phyloP scores from a whole-genome alignment of 1,140 invertebrate genomes.

The Macrostomum lignano region DNA sequence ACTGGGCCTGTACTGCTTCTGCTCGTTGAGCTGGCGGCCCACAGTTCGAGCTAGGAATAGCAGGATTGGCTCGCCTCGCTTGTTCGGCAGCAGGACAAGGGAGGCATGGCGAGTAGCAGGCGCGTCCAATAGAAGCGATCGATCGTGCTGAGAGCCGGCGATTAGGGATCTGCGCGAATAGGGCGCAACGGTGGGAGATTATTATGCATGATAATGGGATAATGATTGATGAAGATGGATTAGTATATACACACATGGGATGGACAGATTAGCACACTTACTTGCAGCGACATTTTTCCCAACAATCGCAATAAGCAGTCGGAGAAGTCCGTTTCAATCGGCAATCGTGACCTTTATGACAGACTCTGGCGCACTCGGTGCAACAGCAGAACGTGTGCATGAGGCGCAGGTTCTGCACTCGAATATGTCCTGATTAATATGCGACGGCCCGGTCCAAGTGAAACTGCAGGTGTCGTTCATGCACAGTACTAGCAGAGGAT shows the following conservation, averaged over 20 bases:
- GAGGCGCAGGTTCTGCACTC: slow-evolving; percentile 86
- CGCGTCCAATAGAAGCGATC: too few relatives aligned
- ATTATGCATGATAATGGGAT: too few relatives aligned
- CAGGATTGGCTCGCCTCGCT: slow-evolving; percentile 63
- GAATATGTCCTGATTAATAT: slow-evolving; percentile 96
- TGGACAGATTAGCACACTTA: too few relatives aligned
- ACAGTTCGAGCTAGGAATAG: slow-evolving; percentile 88
- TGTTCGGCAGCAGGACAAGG: too few relatives aligned
- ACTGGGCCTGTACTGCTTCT: slow-evolving; percentile 62
- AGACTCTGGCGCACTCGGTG: slow-evolving; percentile 74
- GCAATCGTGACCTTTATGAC: slow-evolving; percentile 74
- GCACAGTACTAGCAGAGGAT: slow-evolving; percentile 67
- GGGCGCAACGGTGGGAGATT: too few relatives aligned
- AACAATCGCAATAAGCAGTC: slow-evolving; percentile 96
- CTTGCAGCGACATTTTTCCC: slow-evolving; percentile 97
- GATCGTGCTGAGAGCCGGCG: too few relatives aligned
- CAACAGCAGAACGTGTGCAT: slow-evolving; percentile 92
- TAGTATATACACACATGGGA: too few relatives aligned
- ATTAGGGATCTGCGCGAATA: too few relatives aligned
- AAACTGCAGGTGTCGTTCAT: slow-evolving; percentile 98
- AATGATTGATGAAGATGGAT: too few relatives aligned
- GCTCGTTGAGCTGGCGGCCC: slow-evolving; percentile 70
- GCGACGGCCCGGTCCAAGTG: slow-evolving; percentile 91
- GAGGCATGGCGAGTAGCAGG: too few relatives aligned
- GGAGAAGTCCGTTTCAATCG: slow-evolving; percentile 72